phyloP scores from a whole-genome alignment of 2,113 vertebrate genomes.

The Callipepla californica region DNA sequence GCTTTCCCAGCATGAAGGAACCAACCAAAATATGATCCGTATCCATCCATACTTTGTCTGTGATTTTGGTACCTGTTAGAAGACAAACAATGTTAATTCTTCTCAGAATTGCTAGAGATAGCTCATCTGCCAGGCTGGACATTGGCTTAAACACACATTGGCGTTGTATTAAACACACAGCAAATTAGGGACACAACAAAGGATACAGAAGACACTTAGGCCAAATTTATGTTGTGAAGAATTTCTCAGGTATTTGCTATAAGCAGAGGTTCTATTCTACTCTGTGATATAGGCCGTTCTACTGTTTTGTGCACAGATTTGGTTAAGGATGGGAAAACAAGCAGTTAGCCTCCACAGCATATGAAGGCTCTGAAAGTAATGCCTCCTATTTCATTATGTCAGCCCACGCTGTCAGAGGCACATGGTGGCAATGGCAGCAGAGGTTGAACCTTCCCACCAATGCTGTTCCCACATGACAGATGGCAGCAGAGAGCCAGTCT shows the following conservation, averaged over 20 bases:
- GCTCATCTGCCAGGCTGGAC: neutral
- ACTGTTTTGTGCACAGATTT: neutral
- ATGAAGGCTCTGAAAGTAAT: neutral
- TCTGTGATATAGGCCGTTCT: neutral
- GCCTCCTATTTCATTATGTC: neutral
- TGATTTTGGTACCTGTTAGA: neutral
- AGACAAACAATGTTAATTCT: neutral
- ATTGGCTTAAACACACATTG: neutral
- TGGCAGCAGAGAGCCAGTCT: neutral
- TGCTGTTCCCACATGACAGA: neutral
- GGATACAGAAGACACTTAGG: neutral
- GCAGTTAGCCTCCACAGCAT: neutral
- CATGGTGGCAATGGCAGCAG: neutral
- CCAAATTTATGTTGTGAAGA: neutral
- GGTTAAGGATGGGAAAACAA: neutral
- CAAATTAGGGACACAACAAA: neutral
- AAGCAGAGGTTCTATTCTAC: neutral
- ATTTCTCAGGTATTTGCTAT: neutral
- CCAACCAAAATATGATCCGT: neutral
- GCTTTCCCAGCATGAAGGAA: neutral
- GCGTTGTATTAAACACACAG: neutral
- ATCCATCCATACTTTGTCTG: neutral
- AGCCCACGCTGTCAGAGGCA: neutral
- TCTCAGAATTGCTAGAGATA: neutral
- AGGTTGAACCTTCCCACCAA: neutral